Evolutionary conservation across 2,888 invertebrate species (phyloP).

Genomic region (Sylvicola fuscatus): DNA sequence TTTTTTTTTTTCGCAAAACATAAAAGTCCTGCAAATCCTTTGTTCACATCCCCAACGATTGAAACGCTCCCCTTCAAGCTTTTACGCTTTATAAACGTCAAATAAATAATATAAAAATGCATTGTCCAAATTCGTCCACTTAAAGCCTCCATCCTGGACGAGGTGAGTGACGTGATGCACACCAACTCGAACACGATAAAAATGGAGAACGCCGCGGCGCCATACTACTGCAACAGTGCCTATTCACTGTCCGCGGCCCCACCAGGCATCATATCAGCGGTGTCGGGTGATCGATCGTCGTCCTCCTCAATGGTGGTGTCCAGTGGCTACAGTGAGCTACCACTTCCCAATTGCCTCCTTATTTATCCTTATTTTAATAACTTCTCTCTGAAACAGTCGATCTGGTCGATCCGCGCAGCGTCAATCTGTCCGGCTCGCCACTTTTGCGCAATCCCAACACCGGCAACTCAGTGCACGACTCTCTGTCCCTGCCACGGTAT

Average conservation of each 20-base stretch:
- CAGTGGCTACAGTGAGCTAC: constrained; percentile 58
- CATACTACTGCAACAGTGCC: constrained; percentile 55
- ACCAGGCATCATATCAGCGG: constrained; percentile 15
- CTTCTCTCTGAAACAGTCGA: constrained; percentile 14
- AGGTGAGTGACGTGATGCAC: constrained; percentile 44
- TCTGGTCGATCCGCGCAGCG: constrained; percentile 21
- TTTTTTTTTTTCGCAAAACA: no score
- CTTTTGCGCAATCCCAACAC: constrained; percentile 17
- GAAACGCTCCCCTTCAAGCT: no score
- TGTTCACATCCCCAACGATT: no score
- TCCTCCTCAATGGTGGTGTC: constrained; percentile 43
- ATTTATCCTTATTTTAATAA: neutral
- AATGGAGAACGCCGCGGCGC: constrained; percentile 43
- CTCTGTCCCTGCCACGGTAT: constrained; percentile 17
- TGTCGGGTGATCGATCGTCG: constrained; percentile 9
- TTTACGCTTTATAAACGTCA: no score
- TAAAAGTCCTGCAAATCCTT: no score
- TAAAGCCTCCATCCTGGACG: constrained; percentile 85
- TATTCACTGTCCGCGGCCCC: constrained; percentile 47
- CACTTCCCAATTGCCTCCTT: no score
- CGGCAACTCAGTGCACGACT: constrained; percentile 10
- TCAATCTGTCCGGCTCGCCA: constrained; percentile 14
- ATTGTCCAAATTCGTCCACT: no score
- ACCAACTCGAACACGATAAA: constrained; percentile 28
- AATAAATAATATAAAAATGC: no score